Evolutionary conservation across 1,140 invertebrate species (phyloP), one percentile per base, ranked within the genome.

Genomic region (Varroa destructor): DNA sequence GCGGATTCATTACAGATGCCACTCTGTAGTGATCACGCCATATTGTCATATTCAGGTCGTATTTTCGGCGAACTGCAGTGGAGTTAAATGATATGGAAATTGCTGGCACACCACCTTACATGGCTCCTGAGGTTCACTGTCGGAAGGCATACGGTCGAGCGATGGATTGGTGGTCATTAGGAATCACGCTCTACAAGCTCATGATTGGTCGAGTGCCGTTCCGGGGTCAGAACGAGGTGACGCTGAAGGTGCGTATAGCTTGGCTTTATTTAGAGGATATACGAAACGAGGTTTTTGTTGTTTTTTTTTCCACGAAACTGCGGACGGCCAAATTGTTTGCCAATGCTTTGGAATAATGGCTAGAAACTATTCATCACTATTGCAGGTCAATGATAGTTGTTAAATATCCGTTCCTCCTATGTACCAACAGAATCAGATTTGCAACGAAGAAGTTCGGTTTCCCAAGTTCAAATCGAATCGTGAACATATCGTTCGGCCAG

Each of bases 101-200:
- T 14, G 61, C 61, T 46, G 61, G 61, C 61, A 67, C 61, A 40
- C 46, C 12, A 12, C 12, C 61, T 12, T 67, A 67, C 37, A 67
- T 67, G 61, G 10, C 61, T 25, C 61, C 61, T 12, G 61, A 67
- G 46, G 61, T 67, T 14, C 12, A 43, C 14, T 43, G 61, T 40
- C 12, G 46, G 36, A 67, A 67, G 37, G 61, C 61, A 14, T 67
- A 67, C 37, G 61, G 61, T 67, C 61, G 61, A 67, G 40, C 61
- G n/a, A 67, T 67, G 61, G 61, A 67, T 8, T 67, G 61, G 61
- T 67, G 61, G 61, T 67, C 61, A 12, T 14, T 67, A 37, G 61
- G 61, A 25, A 37, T 67, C 12, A 67, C 61, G 36, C 61, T 67
- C 40, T 67, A 43, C 61, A 67, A 67, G 8, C 37, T 67, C 12